These are phyloP conservation scores for Parnassius apollo DNA, from an alignment of 2,888 invertebrate genomes.

Conservation along the genomic window DNA sequence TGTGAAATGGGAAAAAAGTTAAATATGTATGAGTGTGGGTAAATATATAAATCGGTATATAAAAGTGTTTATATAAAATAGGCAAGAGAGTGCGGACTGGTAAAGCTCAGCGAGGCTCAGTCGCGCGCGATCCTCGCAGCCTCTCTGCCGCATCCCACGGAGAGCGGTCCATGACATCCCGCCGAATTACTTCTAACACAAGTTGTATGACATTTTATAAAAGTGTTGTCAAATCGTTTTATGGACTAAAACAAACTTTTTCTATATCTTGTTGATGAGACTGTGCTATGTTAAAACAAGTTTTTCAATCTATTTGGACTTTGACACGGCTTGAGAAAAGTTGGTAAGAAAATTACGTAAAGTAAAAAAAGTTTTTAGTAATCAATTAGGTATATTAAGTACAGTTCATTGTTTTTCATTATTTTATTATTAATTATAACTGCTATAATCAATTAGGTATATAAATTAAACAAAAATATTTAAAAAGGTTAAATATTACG, in stretches of 20 bases:
- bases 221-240: constrained; percentile 23
- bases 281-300: constrained; percentile 25
- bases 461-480: too few species aligned
- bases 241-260: constrained; percentile 10
- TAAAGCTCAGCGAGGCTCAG: constrained; percentile 56
- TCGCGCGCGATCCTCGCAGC: constrained; percentile 59
- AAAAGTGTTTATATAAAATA: constrained; percentile 74
- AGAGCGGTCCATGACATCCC: constrained; percentile 29
- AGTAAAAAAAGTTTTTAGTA: not conserved
- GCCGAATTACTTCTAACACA: constrained; percentile 23
- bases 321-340: constrained; percentile 8
- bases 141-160: constrained; percentile 39
- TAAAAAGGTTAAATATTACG: too few species aligned
- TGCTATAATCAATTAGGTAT: too few species aligned
- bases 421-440: too few species aligned
- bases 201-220: constrained; percentile 14
- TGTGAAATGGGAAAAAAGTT: constrained; percentile 80
- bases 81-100: constrained; percentile 58
- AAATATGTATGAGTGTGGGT: constrained; percentile 81
- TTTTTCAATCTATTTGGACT: constrained; percentile 17
- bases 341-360: constrained; percentile 16
- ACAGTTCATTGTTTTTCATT: too few species aligned
- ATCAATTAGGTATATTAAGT: too few species aligned
- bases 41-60: constrained; percentile 81
- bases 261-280: constrained; percentile 5